Evolutionary conservation across 2,888 invertebrate species (phyloP), one percentile per base, ranked within the genome.

Genomic region (Lysandra coridon): DNA sequence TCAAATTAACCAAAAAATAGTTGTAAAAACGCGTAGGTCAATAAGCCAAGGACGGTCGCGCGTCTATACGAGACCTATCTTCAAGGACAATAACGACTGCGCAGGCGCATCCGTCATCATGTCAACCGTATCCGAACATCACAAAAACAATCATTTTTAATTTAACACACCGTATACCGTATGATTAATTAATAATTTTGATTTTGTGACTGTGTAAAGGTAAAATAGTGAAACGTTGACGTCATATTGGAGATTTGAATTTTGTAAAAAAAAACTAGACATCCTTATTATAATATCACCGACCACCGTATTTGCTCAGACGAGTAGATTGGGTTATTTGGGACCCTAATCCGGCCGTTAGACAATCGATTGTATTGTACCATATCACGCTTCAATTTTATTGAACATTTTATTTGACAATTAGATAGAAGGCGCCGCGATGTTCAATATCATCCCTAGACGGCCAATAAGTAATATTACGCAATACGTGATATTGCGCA

Each of bases 61-160:
- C 76, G 80, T 81, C n/a, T 80, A 74, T 49, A 69, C 69, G 5
- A 79, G 73, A 78, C 82, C 79, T 83, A 69, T 69, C 33, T 69
- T 69, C 78, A 69, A 78, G 78, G 64, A 79, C 74, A 79, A 57
- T 80, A 82, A 80, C 80, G 80, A 83, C 81, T 79, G 76, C 76
- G 78, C 62, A 49, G 78, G 80, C 77, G 73, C 81, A 81, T 82
- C 80, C 82, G 78, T 80, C 81, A 81, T 82, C 82, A 80, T 78
- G 82, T 80, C 80, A 78, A 79, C 80, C 81, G 78, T 80, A 81
- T 77, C 80, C 78, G 40, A 79, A 80, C 78, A 79, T 75, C 80
- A 80, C 76, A 80, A 80, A 78, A 79, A 80, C 37, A 78, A 78
- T 78, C 53, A 69, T 69, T 73, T 73, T 78, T 73, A 78, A 78